Evolutionary conservation across 2,888 invertebrate genomes (phyloP), one percentile per base, ranked within the genome.

Genomic region (Pterostichus niger): DNA sequence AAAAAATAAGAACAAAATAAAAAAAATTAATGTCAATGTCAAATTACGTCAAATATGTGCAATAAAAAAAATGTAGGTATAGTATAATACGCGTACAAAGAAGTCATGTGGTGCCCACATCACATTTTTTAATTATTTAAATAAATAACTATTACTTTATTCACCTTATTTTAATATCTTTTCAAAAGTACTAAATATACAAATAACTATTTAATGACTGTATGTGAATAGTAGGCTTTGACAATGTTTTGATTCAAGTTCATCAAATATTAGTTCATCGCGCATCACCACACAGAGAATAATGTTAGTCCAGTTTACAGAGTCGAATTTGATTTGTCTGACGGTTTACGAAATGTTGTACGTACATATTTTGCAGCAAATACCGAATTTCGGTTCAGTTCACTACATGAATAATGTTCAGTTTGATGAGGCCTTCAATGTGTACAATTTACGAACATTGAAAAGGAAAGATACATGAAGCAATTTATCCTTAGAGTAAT

Each of bases 171-270:
- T n/a, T n/a, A n/a, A n/a, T n/a, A n/a, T n/a, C n/a, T n/a, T n/a
- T n/a, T n/a, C n/a, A n/a, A n/a, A n/a, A n/a, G 24, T 24, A 24
- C 24, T 24, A 24, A 3, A 3, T 24, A 24, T 3, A 24, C 24
- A 24, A 24, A 24, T 24, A 24, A 1, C 24, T 24, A 2, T 24
- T 24, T 24, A 24, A 24, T 24, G 24, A 24, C 3, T 3, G 24
- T 24, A 24, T 40, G 40, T 9, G 0, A 40, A 40, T 40, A 40
- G 40, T 3, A 40, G 3, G 9, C 40, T 6, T 9, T 40, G 68
- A 40, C 68, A 44, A 68, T 68, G 68, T 68, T 68, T 40, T 68
- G 68, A 68, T 68, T 40, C 15, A 68, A n/a, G 54, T 40, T 68
- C 33, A 44, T 68, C 68, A 68, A 68, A 68, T 68, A 68, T 68